These are phyloP conservation scores for Drosophila triauraria DNA, from an alignment of 1,140 invertebrate species.

Conservation along the genomic window DNA sequence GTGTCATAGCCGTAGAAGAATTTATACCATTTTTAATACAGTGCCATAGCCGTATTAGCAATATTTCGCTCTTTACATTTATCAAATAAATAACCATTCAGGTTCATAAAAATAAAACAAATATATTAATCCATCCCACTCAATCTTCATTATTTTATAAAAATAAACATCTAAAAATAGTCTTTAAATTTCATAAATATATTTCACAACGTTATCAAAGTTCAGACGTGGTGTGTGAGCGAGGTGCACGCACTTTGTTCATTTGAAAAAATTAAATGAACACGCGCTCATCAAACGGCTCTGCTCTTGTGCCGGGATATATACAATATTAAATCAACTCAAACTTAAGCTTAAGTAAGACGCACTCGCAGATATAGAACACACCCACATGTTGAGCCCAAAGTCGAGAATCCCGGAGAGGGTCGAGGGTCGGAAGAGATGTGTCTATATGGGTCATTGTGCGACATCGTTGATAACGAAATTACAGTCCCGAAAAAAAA, in stretches of 20 bases:
- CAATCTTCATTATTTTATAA: neutral
- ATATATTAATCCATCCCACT: neutral
- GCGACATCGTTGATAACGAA: conserved; percentile 64
- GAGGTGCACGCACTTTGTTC: conserved; percentile 42
- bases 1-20: no score
- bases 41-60: no score
- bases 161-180: conserved; percentile 31
- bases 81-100: neutral
- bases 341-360: conserved; percentile 42
- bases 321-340: conserved; percentile 51
- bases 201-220: neutral
- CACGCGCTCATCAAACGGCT: conserved; percentile 50
- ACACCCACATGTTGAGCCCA: conserved; percentile 15
- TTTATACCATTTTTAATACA: no score
- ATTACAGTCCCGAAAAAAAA: conserved; percentile 60
- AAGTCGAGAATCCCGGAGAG: neutral
- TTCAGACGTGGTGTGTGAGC: neutral
- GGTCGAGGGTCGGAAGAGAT: neutral
- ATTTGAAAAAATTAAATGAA: conserved; percentile 64
- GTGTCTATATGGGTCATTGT: conserved; percentile 67
- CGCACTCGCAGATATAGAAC: conserved; percentile 23
- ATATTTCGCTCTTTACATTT: neutral
- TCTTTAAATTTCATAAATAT: neutral
- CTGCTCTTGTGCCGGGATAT: conserved; percentile 21
- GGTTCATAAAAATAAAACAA: neutral